Evolutionary conservation across 2,113 vertebrate species (phyloP).

Genomic region (Tautogolabrus adspersus): DNA sequence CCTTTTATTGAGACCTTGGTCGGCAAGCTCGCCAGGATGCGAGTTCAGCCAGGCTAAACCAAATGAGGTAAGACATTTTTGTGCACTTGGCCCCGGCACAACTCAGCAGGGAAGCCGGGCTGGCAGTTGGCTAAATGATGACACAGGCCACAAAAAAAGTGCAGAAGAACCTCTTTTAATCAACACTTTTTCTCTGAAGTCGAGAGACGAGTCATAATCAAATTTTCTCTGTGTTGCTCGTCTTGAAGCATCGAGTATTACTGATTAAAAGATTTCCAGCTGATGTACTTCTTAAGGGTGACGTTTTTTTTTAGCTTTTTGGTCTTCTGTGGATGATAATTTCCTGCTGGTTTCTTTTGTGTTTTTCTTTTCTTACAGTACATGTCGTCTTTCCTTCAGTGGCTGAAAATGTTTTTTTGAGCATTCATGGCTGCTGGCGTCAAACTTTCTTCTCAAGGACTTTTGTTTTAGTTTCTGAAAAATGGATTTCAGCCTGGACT

Average conservation of each 20-base stretch:
- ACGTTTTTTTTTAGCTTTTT: conserved; percentile 46
- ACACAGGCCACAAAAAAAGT: conserved; percentile 56
- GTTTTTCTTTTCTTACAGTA: conserved; percentile 7
- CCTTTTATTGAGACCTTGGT: conserved; percentile 76
- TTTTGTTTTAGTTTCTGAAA: conserved; percentile 26
- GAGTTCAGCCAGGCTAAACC: conserved; percentile 68
- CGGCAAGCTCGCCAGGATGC: conserved; percentile 66
- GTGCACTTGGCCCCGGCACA: conserved; percentile 68
- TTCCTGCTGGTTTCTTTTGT: conserved; percentile 40
- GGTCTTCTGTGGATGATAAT: conserved; percentile 45
- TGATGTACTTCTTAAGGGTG: conserved; percentile 40
- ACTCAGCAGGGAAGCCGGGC: conserved; percentile 56
- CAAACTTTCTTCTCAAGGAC: conserved; percentile 12
- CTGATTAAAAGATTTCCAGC: conserved; percentile 61
- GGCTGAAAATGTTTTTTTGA: conserved; percentile 47
- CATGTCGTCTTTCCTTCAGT: conserved; percentile 15
- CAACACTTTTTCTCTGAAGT: conserved; percentile 51
- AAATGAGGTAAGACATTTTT: conserved; percentile 72
- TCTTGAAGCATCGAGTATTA: conserved; percentile 56
- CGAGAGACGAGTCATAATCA: conserved; percentile 44
- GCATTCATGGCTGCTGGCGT: conserved; percentile 10
- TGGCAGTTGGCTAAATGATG: conserved; percentile 65
- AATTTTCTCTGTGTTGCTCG: conserved; percentile 36
- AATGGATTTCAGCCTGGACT: background rate
- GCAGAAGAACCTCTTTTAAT: conserved; percentile 51